Conservation (phyloP, 2,888 invertebrate species). For the Odontomyia ornata region DNA sequence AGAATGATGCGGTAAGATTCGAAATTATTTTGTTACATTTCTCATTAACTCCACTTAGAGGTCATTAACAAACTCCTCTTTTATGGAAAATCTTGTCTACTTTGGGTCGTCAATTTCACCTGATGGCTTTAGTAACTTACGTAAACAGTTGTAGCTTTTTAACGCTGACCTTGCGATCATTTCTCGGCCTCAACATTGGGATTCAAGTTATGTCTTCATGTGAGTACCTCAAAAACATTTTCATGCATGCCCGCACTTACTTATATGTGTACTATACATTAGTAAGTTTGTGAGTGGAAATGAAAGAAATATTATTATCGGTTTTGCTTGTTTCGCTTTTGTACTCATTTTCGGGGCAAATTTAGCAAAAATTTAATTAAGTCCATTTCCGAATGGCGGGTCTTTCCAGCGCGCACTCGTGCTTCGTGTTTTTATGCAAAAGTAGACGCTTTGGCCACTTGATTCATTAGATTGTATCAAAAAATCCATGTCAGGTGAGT, state of each 20-base stretch:
- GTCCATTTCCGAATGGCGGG: neutral
- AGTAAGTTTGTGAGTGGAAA: no score
- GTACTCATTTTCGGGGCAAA: neutral
- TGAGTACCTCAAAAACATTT: no score
- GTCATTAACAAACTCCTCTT: conserved; percentile 10
- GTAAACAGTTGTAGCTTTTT: neutral
- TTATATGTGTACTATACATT: no score
- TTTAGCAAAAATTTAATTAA: conserved; percentile 1
- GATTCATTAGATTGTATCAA: conserved; percentile 8
- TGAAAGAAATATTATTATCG: neutral
- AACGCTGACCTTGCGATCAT: neutral
- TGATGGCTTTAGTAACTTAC: neutral
- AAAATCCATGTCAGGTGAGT: conserved; percentile 25
- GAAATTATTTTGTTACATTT: conserved; percentile 1
- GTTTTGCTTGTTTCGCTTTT: neutral
- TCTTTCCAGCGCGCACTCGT: neutral
- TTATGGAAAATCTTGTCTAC: neutral
- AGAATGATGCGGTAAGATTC: neutral
- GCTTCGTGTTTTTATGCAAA: conserved; percentile 7
- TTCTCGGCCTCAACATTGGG: conserved; percentile 24
- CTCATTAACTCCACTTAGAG: conserved; percentile 23
- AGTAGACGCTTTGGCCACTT: neutral
- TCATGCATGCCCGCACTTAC: no score
- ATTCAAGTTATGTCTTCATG: neutral
- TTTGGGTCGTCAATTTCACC: neutral